Percentiles rank a stretch among this genome's conserved stretches.
phyloP scores from a whole-genome alignment of 2,797 vertebrate species.

The Scomberomorus guttatus region DNA sequence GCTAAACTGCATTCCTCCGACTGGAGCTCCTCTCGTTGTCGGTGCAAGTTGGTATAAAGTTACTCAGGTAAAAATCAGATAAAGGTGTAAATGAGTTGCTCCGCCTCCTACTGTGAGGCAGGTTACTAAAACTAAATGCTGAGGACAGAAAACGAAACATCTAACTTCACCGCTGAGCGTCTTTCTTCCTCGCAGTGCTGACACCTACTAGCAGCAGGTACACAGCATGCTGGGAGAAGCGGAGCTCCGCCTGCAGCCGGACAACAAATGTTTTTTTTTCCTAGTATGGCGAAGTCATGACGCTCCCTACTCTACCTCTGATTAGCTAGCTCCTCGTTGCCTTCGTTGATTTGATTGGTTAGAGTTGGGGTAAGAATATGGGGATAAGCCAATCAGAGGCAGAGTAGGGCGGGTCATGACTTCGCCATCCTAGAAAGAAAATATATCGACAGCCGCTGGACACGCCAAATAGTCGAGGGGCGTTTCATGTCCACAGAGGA shows the following conservation, averaged over 20 bases:
- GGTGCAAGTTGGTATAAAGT: not conserved
- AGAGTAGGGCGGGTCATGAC: too few species aligned
- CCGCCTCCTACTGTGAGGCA: not conserved
- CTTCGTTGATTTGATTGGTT: too few species aligned
- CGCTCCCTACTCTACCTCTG: too few species aligned
- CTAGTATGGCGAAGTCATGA: too few species aligned
- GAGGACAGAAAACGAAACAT: not conserved
- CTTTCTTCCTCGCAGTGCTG: fast-evolving
- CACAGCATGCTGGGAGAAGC: not conserved
- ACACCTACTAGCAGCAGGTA: slow-evolving; percentile 7
- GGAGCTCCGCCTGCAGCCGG: not conserved
- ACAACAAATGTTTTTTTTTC: too few species aligned
- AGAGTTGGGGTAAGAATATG: too few species aligned
- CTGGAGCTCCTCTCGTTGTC: not conserved
- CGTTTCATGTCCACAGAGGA: slow-evolving; percentile 21
- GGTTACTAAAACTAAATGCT: too few species aligned
- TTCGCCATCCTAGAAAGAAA: too few species aligned
- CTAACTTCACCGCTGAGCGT: fast-evolving
- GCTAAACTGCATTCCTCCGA: slow-evolving; percentile 49
- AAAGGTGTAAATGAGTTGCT: too few species aligned
- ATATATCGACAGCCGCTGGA: not conserved
- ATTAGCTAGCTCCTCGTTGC: too few species aligned
- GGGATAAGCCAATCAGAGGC: too few species aligned
- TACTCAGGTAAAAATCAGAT: not conserved
- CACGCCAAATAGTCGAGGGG: slow-evolving; percentile 42